phyloP scores from a whole-genome alignment of 2,888 invertebrate species.

The Andrena chrysosceles region DNA sequence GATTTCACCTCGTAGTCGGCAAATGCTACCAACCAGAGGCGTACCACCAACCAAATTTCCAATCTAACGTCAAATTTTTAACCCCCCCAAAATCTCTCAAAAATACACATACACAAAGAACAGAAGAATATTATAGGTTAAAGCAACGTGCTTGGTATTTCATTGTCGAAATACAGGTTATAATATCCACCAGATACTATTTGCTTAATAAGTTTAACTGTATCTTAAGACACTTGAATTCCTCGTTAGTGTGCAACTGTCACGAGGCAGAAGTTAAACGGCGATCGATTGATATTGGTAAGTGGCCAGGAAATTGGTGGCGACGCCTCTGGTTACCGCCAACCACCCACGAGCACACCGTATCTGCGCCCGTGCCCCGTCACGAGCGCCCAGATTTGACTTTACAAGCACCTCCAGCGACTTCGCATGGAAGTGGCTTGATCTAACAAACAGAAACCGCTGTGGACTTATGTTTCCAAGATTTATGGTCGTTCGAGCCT shows the following conservation, averaged over 20 bases:
- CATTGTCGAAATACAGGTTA: background rate
- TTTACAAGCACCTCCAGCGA: constrained; percentile 27
- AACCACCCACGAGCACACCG: constrained; percentile 27
- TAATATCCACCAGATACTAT: background rate
- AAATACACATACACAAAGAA: no score
- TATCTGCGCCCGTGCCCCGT: constrained; percentile 12
- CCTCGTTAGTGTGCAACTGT: no score
- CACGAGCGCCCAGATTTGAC: constrained; percentile 37
- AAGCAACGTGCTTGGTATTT: no score
- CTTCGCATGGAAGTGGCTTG: constrained; percentile 9
- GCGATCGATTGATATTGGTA: constrained; percentile 10
- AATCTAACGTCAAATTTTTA: constrained; percentile 12
- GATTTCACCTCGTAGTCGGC: constrained; percentile 74
- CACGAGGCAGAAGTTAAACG: background rate
- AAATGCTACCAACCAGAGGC: constrained; percentile 65
- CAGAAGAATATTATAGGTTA: no score
- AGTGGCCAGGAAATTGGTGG: constrained; percentile 30
- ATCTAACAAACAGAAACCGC: constrained; percentile 17
- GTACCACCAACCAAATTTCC: constrained; percentile 44
- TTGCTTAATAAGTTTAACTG: no score
- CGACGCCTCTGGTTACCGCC: constrained; percentile 36
- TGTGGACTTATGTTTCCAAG: background rate
- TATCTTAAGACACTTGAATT: no score
- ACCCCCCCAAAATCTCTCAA: no score
- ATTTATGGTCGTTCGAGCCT: constrained; percentile 6